Conservation (phyloP, 2,113 vertebrate genomes). For the Misgurnus mizolepis region DNA sequence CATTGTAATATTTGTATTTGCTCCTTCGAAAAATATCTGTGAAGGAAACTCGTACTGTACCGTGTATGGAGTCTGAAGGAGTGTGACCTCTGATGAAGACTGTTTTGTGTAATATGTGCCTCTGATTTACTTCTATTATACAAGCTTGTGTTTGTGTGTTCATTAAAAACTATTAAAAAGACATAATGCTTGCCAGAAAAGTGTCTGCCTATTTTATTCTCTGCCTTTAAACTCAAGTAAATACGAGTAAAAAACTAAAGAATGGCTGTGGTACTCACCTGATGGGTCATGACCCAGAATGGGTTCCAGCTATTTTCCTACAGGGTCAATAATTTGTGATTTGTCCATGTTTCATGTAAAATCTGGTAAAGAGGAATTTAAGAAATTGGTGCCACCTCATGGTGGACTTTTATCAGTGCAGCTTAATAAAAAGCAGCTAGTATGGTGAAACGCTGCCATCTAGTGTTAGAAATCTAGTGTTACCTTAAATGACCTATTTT, state of each 20-base stretch:
- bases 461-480: conserved; percentile 6
- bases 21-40: background rate
- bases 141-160: conserved; percentile 52
- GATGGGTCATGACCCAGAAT: too few relatives aligned
- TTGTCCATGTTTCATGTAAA: too few relatives aligned
- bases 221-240: background rate
- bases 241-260: background rate
- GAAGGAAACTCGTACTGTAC: background rate
- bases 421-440: background rate
- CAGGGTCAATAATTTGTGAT: too few relatives aligned
- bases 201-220: conserved; percentile 5
- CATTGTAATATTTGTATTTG: conserved; percentile 8
- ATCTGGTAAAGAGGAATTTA: background rate
- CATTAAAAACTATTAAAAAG: conserved; percentile 55
- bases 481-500: too few relatives aligned
- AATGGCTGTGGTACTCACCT: too few relatives aligned
- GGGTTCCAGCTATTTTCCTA: too few relatives aligned
- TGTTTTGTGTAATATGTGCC: conserved; percentile 32
- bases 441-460: background rate
- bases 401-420: background rate
- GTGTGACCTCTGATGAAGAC: conserved; percentile 52
- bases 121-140: conserved; percentile 22
- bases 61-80: conserved; percentile 44
- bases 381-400: background rate
- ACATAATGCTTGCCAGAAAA: conserved; percentile 20